A percentile compares a stretch with the other conserved stretches of the same genome.
phyloP scores from a whole-genome alignment of 2,113 vertebrate species.

The Passer domesticus region DNA sequence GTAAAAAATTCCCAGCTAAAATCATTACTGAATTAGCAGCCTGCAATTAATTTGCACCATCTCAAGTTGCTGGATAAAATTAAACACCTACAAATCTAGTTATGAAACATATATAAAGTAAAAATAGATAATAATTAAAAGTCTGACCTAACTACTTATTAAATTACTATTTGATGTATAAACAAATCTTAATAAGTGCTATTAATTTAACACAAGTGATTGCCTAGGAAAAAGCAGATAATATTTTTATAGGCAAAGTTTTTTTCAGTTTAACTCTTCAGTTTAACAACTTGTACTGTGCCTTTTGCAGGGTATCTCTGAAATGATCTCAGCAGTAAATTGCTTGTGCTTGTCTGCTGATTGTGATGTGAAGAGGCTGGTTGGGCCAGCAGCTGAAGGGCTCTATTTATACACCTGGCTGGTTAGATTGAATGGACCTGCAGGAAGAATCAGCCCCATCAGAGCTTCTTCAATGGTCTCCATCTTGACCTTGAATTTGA shows the following conservation, averaged over 20 bases:
- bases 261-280: neutral
- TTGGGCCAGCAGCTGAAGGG: conserved; percentile 37
- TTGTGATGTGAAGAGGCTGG: conserved; percentile 41
- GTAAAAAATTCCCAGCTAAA: neutral
- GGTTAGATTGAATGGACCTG: conserved; percentile 46
- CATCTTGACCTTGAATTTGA: conserved; percentile 54
- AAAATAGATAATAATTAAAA: neutral
- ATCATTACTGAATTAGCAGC: conserved; percentile 7
- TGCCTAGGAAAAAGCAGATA: neutral
- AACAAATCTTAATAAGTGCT: conserved; percentile 32
- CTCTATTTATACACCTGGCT: conserved; percentile 60
- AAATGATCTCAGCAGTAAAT: conserved; percentile 70
- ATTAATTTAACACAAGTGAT: neutral
- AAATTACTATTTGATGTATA: neutral
- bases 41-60: conserved; percentile 18
- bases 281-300: neutral
- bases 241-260: conserved; percentile 29
- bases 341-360: conserved; percentile 69
- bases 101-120: conserved; percentile 3
- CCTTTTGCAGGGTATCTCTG: conserved; percentile 55
- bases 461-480: conserved; percentile 2
- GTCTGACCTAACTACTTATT: neutral
- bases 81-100: neutral
- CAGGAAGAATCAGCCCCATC: neutral
- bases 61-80: conserved; percentile 16